Evolutionary conservation across 2,888 invertebrate genomes (phyloP).

Genomic region (Trisateles emortualis): DNA sequence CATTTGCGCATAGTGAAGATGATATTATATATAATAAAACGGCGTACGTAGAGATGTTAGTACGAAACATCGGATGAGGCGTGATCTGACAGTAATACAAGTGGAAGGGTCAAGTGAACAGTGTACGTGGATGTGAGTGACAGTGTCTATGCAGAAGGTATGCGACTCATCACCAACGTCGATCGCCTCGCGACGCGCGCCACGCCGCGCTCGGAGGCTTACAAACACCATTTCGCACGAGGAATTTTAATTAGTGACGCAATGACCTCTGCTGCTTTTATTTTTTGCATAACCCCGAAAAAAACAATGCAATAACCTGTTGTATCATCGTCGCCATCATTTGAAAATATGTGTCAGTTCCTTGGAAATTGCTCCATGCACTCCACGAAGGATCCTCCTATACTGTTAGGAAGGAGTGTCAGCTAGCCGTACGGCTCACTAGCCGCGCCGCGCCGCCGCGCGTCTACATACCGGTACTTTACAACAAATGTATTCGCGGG

Average conservation of each 20-base stretch:
- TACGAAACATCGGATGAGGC: slow-evolving; percentile 17
- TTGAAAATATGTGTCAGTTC: slow-evolving; percentile 56
- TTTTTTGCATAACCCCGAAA: slow-evolving; percentile 67
- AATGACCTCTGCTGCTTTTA: slow-evolving; percentile 67
- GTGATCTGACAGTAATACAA: slow-evolving; percentile 12
- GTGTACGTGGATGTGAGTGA: slow-evolving; percentile 14
- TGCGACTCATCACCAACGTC: slow-evolving; percentile 37
- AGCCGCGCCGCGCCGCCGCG: slow-evolving; percentile 10
- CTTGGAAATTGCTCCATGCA: slow-evolving; percentile 42
- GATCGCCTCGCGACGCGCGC: slow-evolving; percentile 27
- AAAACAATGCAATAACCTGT: slow-evolving; percentile 68
- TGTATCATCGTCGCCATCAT: slow-evolving; percentile 54
- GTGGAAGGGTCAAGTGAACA: slow-evolving; percentile 4
- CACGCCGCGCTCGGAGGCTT: slow-evolving; percentile 54
- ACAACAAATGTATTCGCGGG: slow-evolving; percentile 36
- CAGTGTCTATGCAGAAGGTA: slow-evolving; percentile 13
- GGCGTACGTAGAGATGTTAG: slow-evolving; percentile 27
- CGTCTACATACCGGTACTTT: slow-evolving; percentile 33
- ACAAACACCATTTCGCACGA: slow-evolving; percentile 39
- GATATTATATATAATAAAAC: slow-evolving; percentile 26
- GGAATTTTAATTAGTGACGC: slow-evolving; percentile 76
- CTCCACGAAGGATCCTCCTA: slow-evolving; percentile 9
- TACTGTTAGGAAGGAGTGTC: not conserved
- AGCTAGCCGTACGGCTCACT: slow-evolving; percentile 7
- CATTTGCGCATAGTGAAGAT: slow-evolving; percentile 24